A percentile compares a stretch with the other conserved stretches of the same genome.
Conservation (phyloP, 2,888 invertebrate species). For the Ischnus inquisitorius region DNA sequence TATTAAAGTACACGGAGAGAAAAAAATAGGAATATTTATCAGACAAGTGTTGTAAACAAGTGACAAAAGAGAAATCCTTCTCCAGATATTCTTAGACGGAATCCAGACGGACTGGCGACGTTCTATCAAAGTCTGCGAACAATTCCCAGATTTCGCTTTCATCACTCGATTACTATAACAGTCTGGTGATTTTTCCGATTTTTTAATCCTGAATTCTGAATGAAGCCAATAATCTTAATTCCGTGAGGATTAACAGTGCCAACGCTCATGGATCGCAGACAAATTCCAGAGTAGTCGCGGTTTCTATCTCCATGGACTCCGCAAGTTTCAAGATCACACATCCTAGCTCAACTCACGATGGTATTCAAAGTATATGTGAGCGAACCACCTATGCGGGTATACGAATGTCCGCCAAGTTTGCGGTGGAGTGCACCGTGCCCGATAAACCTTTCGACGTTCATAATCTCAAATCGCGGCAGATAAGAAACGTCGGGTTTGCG, state of each 20-base stretch:
- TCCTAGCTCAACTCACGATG: not conserved
- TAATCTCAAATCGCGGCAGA: slow-evolving; percentile 29
- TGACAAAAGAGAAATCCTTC: too few species aligned
- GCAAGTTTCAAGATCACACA: not conserved
- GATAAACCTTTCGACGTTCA: slow-evolving; percentile 33
- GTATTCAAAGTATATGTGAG: not conserved
- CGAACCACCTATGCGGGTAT: not conserved
- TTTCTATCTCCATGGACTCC: not conserved
- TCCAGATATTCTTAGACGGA: too few species aligned
- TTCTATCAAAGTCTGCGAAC: too few species aligned
- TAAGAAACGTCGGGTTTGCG: slow-evolving; percentile 27
- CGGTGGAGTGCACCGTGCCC: slow-evolving; percentile 19
- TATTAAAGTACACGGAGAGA: too few species aligned
- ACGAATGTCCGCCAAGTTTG: slow-evolving; percentile 23
- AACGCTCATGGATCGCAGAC: not conserved
- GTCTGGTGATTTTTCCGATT: too few species aligned
- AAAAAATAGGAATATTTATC: too few species aligned
- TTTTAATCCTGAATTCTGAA: too few species aligned
- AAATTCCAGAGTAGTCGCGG: not conserved
- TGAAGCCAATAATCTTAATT: not conserved
- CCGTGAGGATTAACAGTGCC: not conserved
- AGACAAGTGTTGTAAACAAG: too few species aligned
- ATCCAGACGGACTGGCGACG: too few species aligned
- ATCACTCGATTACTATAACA: too few species aligned
- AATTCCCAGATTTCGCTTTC: too few species aligned